These are phyloP conservation scores for Urocynchramus pylzowi DNA, from an alignment of 2,113 vertebrate species.

Conservation along the genomic window DNA sequence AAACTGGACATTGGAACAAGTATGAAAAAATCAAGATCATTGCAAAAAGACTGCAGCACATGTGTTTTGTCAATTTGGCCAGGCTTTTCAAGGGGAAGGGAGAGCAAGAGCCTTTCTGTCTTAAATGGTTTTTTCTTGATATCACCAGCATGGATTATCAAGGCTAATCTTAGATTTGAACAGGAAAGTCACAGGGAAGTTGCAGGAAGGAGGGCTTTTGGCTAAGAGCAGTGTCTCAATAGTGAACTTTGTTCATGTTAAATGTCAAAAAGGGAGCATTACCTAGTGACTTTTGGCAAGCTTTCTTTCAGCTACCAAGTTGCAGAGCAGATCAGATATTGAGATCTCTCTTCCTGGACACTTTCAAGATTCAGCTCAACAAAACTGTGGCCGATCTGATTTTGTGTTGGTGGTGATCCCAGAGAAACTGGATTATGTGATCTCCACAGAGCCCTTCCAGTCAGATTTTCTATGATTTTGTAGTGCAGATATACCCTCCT, in stretches of 20 bases:
- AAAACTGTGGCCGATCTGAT: background rate
- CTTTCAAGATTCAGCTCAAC: background rate
- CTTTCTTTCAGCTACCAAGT: background rate
- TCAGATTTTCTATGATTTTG: background rate
- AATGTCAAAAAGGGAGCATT: background rate
- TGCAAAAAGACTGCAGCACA: fast-evolving
- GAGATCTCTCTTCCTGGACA: background rate
- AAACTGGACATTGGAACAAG: background rate
- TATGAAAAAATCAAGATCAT: background rate
- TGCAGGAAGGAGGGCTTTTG: background rate
- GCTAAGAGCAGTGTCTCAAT: background rate
- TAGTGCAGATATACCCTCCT: background rate
- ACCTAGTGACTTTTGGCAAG: background rate
- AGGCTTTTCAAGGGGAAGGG: background rate
- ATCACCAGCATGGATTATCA: background rate
- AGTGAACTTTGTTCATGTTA: background rate
- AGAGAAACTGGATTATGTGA: background rate
- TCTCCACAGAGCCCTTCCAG: background rate
- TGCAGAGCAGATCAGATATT: background rate
- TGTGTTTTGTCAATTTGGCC: background rate
- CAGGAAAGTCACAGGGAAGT: fast-evolving
- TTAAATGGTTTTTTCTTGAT: background rate
- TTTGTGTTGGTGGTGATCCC: background rate
- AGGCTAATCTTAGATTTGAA: background rate
- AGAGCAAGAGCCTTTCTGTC: background rate